Percentiles rank a stretch among this genome's conserved stretches.
Evolutionary conservation across 2,113 vertebrate species (phyloP).

Genomic region (Capreolus pygargus): DNA sequence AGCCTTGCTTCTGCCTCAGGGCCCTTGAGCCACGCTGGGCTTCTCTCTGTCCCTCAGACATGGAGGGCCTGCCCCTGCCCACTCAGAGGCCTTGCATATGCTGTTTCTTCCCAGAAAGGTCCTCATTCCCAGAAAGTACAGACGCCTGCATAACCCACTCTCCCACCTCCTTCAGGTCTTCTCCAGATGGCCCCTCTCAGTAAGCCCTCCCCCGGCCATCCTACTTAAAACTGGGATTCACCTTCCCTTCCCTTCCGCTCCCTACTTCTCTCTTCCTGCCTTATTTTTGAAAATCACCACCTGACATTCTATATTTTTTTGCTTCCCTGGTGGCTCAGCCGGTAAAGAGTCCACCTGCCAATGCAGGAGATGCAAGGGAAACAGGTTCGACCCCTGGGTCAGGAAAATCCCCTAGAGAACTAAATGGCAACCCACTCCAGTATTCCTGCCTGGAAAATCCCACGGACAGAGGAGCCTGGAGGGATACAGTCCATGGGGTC

Average conservation of each 20-base stretch:
- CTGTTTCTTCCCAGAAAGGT: not conserved
- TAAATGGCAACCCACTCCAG: not conserved
- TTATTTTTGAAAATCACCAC: not conserved
- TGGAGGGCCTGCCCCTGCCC: not conserved
- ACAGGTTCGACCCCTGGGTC: not conserved
- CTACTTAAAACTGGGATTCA: not conserved
- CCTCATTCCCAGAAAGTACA: not conserved
- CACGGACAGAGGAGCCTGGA: not conserved
- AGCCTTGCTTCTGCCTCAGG: not conserved
- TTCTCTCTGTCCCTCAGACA: not conserved
- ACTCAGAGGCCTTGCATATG: not conserved
- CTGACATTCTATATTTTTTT: not conserved
- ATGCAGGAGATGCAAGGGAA: not conserved
- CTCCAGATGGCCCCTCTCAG: not conserved
- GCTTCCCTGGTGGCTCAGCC: not conserved
- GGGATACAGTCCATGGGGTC: not conserved
- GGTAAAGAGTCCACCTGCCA: not conserved
- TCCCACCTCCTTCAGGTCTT: not conserved
- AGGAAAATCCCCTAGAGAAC: not conserved
- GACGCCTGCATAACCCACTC: not conserved
- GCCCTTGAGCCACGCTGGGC: not conserved
- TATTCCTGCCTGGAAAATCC: not conserved
- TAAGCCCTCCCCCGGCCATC: not conserved
- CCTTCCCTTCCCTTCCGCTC: not conserved
- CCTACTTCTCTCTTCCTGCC: not conserved